phyloP scores from a whole-genome alignment of 2,113 vertebrate genomes.

The Cephalophus harveyi region DNA sequence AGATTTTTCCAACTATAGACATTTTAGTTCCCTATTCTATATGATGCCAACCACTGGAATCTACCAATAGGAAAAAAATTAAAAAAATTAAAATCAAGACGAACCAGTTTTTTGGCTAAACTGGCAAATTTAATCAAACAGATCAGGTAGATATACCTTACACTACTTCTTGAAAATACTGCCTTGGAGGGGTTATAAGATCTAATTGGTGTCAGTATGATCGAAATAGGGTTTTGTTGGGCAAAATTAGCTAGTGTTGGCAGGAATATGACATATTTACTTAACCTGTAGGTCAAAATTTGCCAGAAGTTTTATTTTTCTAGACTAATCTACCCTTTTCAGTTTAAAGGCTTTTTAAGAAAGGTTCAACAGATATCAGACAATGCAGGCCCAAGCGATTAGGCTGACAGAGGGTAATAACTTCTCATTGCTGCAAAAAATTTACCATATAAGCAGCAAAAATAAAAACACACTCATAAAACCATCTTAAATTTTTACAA shows the following conservation, averaged over 20 bases:
- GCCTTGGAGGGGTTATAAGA: background rate
- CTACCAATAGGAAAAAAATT: background rate
- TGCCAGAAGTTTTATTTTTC: background rate
- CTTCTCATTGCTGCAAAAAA: background rate
- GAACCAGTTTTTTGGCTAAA: background rate
- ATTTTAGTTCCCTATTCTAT: background rate
- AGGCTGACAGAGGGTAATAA: constrained; percentile 19
- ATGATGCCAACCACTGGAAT: background rate
- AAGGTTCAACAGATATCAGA: constrained; percentile 18
- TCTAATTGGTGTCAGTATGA: background rate
- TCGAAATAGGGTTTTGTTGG: constrained; percentile 3
- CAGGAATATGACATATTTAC: constrained; percentile 5
- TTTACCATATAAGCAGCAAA: constrained; percentile 26
- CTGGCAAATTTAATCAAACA: constrained; percentile 36
- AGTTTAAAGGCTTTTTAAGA: constrained; percentile 15
- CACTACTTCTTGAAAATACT: constrained; percentile 4
- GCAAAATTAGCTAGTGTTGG: constrained; percentile 2
- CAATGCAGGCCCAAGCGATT: background rate
- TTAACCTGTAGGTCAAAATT: constrained; percentile 33
- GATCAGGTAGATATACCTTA: background rate
- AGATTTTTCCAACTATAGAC: background rate
- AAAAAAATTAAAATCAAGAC: background rate
- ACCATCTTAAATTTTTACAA: constrained; percentile 34
- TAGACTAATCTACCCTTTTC: constrained; percentile 15
- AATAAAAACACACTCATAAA: constrained; percentile 53